Base-by-base conservation (phyloP, 53 echinoderm and acorn worm species). In the Astropecten irregularis region DNA sequence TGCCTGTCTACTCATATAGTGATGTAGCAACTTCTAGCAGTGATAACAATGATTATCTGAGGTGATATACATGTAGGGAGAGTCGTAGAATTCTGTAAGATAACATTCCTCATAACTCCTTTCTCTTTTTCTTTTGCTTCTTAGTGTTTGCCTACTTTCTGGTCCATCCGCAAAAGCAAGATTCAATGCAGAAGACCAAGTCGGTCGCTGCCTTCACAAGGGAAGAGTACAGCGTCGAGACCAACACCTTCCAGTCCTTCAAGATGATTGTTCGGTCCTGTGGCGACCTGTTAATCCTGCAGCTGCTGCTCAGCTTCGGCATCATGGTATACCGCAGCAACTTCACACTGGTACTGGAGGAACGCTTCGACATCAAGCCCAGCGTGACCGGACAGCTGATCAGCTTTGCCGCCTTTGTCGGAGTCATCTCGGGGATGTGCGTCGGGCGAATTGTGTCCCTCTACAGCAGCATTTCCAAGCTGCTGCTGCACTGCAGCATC, bases 271-370 rank as follows among this genome's bases (percentile, higher is more conserved):
- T 90, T 18, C 34, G 39, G 13, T 71, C 91, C 33, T 84, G 93
- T 19, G 85, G 82, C 9, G 93, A 97, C 50, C 74, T 97, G 35
- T 89, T 97, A 60, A 48, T 89, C 22, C 85, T 94, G 4, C 93
- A 93, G 27, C 89, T 97, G 47, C 68, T 97, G 31, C 66, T 91
- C 57, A 89, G 93, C 14, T 90, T 93, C 57, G 63, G 89, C 1
- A 30, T 91, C 36, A 87, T 91, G 76, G 70, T 97, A 29, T 94
- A 87, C 82, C 91, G 93, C 49, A 90, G 90, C 77, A 97, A 97
- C 73, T 97, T 97, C 66, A 69, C 89, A 0, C 73, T 97, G 3
- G 72, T 86, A 32, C 40, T 97, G 50, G 92, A 94, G 81, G 83
- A 91, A 49, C 74, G 76, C 34, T 97, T 89, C 39, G 71, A 89